Conservation (phyloP, 1,140 invertebrate genomes). For the Notospermus geniculatus region DNA sequence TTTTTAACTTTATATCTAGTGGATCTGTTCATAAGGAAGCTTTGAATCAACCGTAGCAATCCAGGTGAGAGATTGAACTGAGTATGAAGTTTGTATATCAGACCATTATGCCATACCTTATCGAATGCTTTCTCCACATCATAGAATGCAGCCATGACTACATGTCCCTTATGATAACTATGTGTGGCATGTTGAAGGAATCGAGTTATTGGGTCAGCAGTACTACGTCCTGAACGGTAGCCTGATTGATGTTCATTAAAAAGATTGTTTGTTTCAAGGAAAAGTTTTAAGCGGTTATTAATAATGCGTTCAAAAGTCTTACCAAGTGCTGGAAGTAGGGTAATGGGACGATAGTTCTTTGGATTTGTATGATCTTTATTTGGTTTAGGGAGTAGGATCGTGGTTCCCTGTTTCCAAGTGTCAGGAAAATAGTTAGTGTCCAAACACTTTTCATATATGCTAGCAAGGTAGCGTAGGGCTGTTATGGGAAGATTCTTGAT, state of each 20-base stretch:
- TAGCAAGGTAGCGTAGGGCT: no score
- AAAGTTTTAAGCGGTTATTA: not conserved
- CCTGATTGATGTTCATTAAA: not conserved
- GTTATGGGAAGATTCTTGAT: no score
- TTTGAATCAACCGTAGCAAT: not conserved
- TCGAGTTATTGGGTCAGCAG: not conserved
- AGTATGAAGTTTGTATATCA: not conserved
- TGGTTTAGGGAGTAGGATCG: not conserved
- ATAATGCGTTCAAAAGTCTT: not conserved
- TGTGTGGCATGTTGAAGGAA: not conserved
- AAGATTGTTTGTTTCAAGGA: not conserved
- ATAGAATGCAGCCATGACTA: not conserved
- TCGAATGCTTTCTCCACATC: slow-evolving; percentile 2
- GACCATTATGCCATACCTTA: not conserved
- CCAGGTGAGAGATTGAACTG: not conserved
- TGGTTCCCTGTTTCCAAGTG: not conserved
- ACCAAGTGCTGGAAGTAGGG: not conserved
- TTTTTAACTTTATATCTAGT: not conserved
- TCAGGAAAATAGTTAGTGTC: no score
- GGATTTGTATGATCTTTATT: not conserved
- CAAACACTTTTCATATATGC: no score
- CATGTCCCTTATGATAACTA: not conserved
- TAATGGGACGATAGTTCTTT: slow-evolving; percentile 9
- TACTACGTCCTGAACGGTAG: not conserved
- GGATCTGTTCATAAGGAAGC: not conserved